Evolutionary conservation across 2,888 invertebrate genomes (phyloP).

Genomic region (Phortica magna): DNA sequence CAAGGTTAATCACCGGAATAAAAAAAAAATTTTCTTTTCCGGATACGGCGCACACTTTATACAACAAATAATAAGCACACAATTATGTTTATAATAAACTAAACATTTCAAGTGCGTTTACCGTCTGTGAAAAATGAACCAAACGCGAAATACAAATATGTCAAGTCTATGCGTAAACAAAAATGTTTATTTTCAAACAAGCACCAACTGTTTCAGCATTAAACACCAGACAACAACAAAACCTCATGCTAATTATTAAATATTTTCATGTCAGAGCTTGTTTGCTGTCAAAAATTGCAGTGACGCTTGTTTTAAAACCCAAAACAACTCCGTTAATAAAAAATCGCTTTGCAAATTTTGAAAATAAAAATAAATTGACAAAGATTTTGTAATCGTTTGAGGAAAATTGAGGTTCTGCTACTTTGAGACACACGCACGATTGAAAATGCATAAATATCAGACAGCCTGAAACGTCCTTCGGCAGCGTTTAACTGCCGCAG

Average conservation of each 20-base stretch:
- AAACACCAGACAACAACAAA: not conserved
- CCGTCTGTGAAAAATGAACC: not conserved
- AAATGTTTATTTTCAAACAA: not conserved
- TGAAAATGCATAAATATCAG: slow-evolving; percentile 21
- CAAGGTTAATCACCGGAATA: no score
- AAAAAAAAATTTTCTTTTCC: no score
- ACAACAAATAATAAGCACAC: no score
- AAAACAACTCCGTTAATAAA: not conserved
- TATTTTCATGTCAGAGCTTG: slow-evolving; percentile 20
- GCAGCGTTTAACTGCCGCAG: not conserved
- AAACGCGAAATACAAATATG: no score
- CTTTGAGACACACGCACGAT: slow-evolving; percentile 2
- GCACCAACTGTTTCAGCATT: not conserved
- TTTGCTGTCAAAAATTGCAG: slow-evolving; percentile 28
- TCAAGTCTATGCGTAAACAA: slow-evolving; percentile 22
- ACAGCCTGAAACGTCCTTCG: slow-evolving; percentile 24
- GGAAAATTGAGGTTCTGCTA: slow-evolving; percentile 15
- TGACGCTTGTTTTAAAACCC: slow-evolving; percentile 13
- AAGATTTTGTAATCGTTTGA: slow-evolving; percentile 20
- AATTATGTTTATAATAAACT: no score
- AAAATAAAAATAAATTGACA: not conserved
- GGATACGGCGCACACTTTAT: no score
- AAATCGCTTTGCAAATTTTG: no score
- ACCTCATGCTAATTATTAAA: slow-evolving; percentile 2
- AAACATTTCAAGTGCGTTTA: not conserved